Percentiles rank a stretch among this genome's conserved stretches.
Conservation (phyloP, 2,888 invertebrate genomes). For the Ametastegia equiseti region DNA sequence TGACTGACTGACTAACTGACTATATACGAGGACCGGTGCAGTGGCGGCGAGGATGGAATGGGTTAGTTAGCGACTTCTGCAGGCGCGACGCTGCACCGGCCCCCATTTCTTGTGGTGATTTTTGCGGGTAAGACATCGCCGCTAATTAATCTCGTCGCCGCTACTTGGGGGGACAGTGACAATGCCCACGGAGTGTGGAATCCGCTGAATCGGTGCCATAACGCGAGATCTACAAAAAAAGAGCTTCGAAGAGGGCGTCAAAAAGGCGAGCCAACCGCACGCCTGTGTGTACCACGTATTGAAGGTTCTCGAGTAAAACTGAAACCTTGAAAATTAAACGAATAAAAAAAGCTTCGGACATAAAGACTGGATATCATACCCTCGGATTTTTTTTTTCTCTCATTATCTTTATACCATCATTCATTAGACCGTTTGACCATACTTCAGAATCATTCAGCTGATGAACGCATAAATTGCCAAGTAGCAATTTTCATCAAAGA, state of each 20-base stretch:
- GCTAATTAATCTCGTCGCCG: conserved; percentile 72
- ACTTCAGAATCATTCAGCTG: neutral
- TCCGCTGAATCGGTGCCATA: conserved; percentile 51
- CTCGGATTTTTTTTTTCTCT: neutral
- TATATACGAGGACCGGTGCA: conserved; percentile 8
- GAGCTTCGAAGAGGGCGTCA: conserved; percentile 20
- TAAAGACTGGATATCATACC: neutral
- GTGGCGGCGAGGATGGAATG: conserved; percentile 55
- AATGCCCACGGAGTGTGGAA: conserved; percentile 51
- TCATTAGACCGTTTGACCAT: neutral
- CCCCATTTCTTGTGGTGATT: conserved; percentile 59
- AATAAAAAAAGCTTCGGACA: neutral
- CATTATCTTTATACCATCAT: too few relatives aligned
- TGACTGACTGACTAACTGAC: too few relatives aligned
- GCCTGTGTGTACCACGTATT: neutral
- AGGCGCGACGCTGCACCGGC: conserved; percentile 56
- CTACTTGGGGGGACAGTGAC: conserved; percentile 47
- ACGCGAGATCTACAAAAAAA: conserved; percentile 59
- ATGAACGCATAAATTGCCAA: neutral
- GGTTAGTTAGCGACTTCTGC: conserved; percentile 63
- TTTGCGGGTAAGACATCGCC: conserved; percentile 72
- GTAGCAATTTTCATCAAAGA: neutral
- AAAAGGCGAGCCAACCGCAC: conserved; percentile 42
- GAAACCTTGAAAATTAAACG: too few relatives aligned
- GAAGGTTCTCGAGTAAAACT: neutral